Evolutionary conservation across 2,888 invertebrate species (phyloP), one percentile per base, ranked within the genome.

Genomic region (Spodoptera picta): DNA sequence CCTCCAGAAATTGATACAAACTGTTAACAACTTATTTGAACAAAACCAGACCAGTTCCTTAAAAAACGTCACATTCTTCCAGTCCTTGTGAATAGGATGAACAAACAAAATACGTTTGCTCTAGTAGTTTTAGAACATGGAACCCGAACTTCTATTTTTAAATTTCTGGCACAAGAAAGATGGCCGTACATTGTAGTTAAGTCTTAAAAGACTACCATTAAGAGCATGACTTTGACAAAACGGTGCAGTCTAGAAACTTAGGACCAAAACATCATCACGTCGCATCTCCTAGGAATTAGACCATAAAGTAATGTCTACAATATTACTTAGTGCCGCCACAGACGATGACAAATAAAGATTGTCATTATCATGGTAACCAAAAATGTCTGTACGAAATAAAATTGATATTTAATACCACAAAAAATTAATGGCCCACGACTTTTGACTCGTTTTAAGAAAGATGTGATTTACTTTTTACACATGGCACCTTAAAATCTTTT

Each of bases 331-430:
- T 42, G 5, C 10, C 46, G 24, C 49, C 45, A 42, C 61, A 65
- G 53, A 75, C 65, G 66, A 73, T 77, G 24, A 57, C 49, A 48
- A 52, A 48, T 58, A 62, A 60, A 77, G 74, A 75, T 77, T 63
- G 62, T 58, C 47, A 70, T 66, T 75, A 65, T 50, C 56, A 44
- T 36, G 10, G 43, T 63, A 58, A 74, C 43, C 60, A 65, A 68
- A 71, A 75, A 71, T 70, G 60, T 69, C 68, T 56, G 67, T 73
- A 64, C 57, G 42, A 63, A 60, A 63, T 69, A 59, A 80, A 82
- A 83, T 82, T 81, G 69, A 71, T 82, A 80, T 83, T 80, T 82
- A 83, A 83, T 79, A 77, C 66, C 46, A 77, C 86, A 86, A 86
- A 87, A 86, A 65, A 49, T 44, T 73, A 73, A 66, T 75, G 36